Evolutionary conservation across 2,797 vertebrate species (phyloP).

Genomic region (Rhynchonycteris naso): DNA sequence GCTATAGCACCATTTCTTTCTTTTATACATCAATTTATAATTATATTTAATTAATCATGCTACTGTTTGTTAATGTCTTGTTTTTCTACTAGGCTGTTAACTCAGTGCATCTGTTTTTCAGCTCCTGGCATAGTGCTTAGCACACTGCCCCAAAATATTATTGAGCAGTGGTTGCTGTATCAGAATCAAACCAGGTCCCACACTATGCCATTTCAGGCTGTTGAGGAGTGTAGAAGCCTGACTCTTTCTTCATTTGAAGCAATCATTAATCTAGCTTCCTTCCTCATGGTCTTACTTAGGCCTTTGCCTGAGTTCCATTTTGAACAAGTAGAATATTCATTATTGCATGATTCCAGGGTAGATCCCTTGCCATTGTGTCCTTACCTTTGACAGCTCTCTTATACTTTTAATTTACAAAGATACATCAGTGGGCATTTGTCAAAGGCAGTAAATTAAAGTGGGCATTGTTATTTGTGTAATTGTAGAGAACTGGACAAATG

Average conservation of each 20-base stretch:
- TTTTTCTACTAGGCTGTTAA: neutral
- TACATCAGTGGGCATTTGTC: neutral
- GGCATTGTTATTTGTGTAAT: neutral
- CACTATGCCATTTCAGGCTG: neutral
- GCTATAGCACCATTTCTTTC: neutral
- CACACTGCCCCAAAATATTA: neutral
- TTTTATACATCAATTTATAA: neutral
- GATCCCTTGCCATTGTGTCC: neutral
- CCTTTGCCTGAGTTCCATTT: neutral
- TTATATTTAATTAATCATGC: neutral
- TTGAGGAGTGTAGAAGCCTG: neutral
- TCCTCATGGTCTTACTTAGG: neutral
- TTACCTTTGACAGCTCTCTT: neutral
- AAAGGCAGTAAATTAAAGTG: neutral
- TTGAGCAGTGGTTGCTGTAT: neutral
- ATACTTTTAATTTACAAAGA: neutral
- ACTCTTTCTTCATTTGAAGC: neutral
- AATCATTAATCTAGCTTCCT: neutral
- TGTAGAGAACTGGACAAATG: neutral
- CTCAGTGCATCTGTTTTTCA: neutral
- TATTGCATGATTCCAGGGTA: neutral
- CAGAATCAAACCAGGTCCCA: neutral
- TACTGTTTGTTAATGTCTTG: neutral
- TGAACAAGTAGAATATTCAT: neutral
- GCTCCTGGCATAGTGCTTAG: neutral